Conservation (phyloP, 2,113 vertebrate species). For the Sterrhoptilus dennistouni region DNA sequence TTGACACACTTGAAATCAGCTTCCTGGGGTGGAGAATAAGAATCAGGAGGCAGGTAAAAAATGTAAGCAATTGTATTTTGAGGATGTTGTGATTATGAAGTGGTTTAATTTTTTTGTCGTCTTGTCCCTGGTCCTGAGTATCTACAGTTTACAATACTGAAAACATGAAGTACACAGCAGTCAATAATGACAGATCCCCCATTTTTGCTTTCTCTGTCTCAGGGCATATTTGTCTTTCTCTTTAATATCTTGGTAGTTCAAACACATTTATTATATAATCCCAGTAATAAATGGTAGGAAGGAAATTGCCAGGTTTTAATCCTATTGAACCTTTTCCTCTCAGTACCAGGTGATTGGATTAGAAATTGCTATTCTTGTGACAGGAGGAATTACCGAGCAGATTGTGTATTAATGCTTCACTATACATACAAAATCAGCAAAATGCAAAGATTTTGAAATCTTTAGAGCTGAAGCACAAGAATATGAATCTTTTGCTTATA, state of each 20-base stretch:
- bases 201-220: neutral
- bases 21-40: neutral
- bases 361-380: neutral
- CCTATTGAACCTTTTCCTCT: neutral
- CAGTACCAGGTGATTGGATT: neutral
- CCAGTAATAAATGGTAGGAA: neutral
- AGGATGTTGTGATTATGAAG: neutral
- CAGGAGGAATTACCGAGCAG: neutral
- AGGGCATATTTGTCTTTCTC: neutral
- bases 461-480: neutral
- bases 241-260: neutral
- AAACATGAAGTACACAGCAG: neutral
- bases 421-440: neutral
- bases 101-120: neutral
- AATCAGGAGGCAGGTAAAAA: neutral
- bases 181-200: neutral
- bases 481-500: neutral
- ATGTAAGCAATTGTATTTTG: neutral
- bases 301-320: neutral
- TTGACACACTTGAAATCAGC: neutral
- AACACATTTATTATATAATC: neutral
- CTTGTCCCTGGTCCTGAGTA: neutral
- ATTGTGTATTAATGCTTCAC: neutral
- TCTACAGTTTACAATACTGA: neutral
- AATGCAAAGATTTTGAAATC: neutral